These are phyloP conservation scores for Acleris emargana DNA, from an alignment of 2,888 invertebrate species.

Conservation along the genomic window DNA sequence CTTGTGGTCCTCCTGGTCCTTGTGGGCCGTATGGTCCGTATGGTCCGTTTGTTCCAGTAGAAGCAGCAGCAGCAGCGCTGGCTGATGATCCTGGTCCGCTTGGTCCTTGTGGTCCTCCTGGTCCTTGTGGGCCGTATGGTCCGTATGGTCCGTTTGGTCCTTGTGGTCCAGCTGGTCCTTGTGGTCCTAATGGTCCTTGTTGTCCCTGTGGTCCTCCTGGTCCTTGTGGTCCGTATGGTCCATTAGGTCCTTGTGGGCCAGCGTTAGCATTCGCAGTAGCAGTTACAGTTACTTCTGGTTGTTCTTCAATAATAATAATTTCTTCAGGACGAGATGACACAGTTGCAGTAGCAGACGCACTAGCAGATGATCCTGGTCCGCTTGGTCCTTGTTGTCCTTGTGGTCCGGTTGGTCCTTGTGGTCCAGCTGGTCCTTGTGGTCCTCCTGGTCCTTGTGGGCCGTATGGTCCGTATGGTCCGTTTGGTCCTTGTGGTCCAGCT, in stretches of 20 bases:
- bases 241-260: slow-evolving; percentile 1
- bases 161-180: not conserved
- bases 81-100: slow-evolving; percentile 31
- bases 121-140: slow-evolving; percentile 1
- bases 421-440: slow-evolving; percentile 3
- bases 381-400: too few species aligned
- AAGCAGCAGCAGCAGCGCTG: slow-evolving; percentile 32
- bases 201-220: too few species aligned
- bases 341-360: slow-evolving; percentile 4
- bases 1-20: slow-evolving; percentile 8
- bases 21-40: slow-evolving; percentile 14
- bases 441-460: too few species aligned
- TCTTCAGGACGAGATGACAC: slow-evolving; percentile 1
- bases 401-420: slow-evolving; percentile 7
- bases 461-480: not conserved
- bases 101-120: not conserved
- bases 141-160: not conserved
- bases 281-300: slow-evolving; percentile 24
- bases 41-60: slow-evolving; percentile 12
- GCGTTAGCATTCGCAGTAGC: slow-evolving; percentile 28
- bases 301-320: slow-evolving; percentile 7
- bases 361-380: slow-evolving; percentile 15
- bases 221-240: slow-evolving; percentile 5
- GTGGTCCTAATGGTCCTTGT: slow-evolving; percentile 15
- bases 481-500: not conserved